phyloP scores from a whole-genome alignment of 2,113 vertebrate genomes.

The Rhodinocichla rosea region DNA sequence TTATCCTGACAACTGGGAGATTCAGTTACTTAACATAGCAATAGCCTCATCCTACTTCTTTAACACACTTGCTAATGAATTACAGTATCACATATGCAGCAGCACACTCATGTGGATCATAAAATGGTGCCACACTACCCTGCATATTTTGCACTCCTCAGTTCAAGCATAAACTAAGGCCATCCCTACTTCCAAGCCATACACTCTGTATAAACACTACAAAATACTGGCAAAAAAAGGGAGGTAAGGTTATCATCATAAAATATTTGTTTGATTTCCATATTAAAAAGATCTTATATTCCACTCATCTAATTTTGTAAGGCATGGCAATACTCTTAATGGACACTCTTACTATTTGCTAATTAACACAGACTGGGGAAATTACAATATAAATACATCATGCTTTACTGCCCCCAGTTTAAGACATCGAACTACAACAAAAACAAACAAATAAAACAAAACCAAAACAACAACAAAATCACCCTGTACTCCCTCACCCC shows the following conservation, averaged over 20 bases:
- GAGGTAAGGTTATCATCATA: background rate
- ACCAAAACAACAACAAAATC: background rate
- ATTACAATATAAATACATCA: background rate
- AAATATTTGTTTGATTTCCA: background rate
- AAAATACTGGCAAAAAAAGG: background rate
- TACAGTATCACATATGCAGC: background rate
- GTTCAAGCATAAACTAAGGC: background rate
- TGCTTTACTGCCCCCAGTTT: background rate
- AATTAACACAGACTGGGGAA: background rate
- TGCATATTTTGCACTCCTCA: background rate
- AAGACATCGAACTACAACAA: background rate
- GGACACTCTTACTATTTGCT: background rate
- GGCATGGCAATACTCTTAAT: background rate
- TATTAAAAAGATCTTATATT: background rate
- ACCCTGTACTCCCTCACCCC: accelerated
- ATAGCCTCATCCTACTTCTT: background rate
- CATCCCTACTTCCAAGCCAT: background rate
- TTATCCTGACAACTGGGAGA: background rate
- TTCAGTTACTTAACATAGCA: background rate
- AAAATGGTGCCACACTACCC: background rate
- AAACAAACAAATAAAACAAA: background rate
- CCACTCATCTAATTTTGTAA: background rate
- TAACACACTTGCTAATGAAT: background rate
- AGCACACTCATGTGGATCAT: background rate
- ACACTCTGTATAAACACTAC: background rate